These are phyloP conservation scores for Climacteris rufus DNA, from an alignment of 2,113 vertebrate species.

Conservation along the genomic window DNA sequence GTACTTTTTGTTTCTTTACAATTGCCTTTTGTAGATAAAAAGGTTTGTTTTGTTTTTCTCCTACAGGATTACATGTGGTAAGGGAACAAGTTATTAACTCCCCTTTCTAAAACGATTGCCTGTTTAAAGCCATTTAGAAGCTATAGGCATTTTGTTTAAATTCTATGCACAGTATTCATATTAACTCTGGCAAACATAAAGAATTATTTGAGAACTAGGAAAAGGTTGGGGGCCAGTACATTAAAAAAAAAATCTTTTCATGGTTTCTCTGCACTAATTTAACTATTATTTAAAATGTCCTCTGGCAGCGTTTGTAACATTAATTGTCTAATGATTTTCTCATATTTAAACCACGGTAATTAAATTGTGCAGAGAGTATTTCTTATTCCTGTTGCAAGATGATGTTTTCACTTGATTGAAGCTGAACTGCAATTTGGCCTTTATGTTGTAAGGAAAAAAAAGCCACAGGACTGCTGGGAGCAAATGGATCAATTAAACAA, in stretches of 20 bases:
- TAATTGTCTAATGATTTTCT: conserved; percentile 20
- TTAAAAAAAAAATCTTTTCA: not conserved
- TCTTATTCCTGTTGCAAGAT: conserved; percentile 9
- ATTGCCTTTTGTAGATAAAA: not conserved
- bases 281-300: conserved; percentile 1
- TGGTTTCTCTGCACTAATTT: not conserved
- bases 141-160: not conserved
- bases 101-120: not conserved
- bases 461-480: not conserved
- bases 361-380: not conserved
- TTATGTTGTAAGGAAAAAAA: not conserved
- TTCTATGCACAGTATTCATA: not conserved
- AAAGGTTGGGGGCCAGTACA: not conserved
- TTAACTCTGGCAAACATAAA: not conserved
- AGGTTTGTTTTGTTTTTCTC: not conserved
- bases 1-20: not conserved
- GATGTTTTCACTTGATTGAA: conserved; percentile 15
- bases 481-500: conserved; percentile 42
- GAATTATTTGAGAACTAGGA: not conserved
- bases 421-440: conserved; percentile 4
- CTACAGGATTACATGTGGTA: not conserved
- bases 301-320: not conserved
- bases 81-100: not conserved
- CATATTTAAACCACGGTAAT: conserved; percentile 2
- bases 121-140: not conserved